Percentiles rank a stretch among this genome's conserved stretches.
Conservation (phyloP, 2,113 vertebrate genomes). For the Onychostoma macrolepis region DNA sequence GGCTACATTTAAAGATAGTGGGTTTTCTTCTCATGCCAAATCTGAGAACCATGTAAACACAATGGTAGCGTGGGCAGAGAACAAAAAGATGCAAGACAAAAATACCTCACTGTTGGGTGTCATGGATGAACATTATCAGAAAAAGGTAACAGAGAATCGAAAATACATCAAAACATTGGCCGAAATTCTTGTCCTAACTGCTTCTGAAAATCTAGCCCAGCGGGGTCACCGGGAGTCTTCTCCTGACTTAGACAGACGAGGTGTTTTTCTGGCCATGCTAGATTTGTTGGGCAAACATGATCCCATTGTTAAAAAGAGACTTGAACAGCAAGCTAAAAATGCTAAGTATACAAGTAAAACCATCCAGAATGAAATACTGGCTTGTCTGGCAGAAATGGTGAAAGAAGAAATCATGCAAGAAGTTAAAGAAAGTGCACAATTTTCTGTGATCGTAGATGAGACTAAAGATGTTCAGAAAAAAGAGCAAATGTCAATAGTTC, state of each 20-base stretch:
- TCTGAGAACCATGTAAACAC: slow-evolving; percentile 47
- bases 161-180: slow-evolving; percentile 48
- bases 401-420: slow-evolving; percentile 44
- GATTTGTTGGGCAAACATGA: slow-evolving; percentile 47
- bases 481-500: slow-evolving; percentile 43
- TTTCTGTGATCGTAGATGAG: slow-evolving; percentile 39
- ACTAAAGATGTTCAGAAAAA: slow-evolving; percentile 51
- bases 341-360: slow-evolving; percentile 47
- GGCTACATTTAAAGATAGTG: slow-evolving; percentile 37
- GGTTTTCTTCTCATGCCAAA: slow-evolving; percentile 44
- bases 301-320: slow-evolving; percentile 28
- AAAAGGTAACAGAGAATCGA: slow-evolving; percentile 35
- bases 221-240: slow-evolving; percentile 39
- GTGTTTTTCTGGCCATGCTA: slow-evolving; percentile 45
- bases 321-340: slow-evolving; percentile 44
- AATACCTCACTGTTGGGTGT: neutral
- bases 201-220: slow-evolving; percentile 37
- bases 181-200: slow-evolving; percentile 22
- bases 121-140: neutral
- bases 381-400: slow-evolving; percentile 39
- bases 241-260: slow-evolving; percentile 23
- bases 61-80: slow-evolving; percentile 46
- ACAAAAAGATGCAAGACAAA: slow-evolving; percentile 37
- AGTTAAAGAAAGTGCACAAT: slow-evolving; percentile 41
- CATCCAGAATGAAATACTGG: slow-evolving; percentile 42